Evolutionary conservation across 2,113 vertebrate genomes (phyloP), one percentile per base, ranked within the genome.

Genomic region (Dissostichus mawsoni): DNA sequence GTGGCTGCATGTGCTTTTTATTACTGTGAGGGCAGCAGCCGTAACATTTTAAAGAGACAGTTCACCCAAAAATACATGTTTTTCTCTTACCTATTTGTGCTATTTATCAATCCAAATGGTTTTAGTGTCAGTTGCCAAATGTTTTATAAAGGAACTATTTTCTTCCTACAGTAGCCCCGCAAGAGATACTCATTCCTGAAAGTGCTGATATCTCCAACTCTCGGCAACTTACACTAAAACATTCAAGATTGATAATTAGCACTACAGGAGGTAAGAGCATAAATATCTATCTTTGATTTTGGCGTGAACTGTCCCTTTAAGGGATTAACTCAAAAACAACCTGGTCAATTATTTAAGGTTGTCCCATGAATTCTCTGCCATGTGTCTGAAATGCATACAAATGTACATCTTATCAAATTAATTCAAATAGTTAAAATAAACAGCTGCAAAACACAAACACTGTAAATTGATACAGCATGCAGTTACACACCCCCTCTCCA

Each of bases 381-480:
- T 52, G 9, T 13, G 33, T 41, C 65, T 20, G 29, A 45, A 25
- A 55, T 50, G 52, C 44, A 66, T 5, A 7, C 5, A 68, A n/a
- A 25, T 20, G 45, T 5, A 29, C 5, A 23, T 36, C 68, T 33
- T 41, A 47, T 47, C 1, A 47, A 36, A 36, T 11, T 8, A 12
- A 65, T 67, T 55, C 14, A 56, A 48, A 48, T 58, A 12, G 29
- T 75, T 74, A 66, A 51, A 25, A 69, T 67, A 71, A 48, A 59
- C 44, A 36, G 20, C 53, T 75, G 33, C 53, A 70, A 11, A 41
- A 20, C 17, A 36, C 48, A 70, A 61, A 57, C 66, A 71, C 61
- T 53, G 81, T 73, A 78, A 80, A 77, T 62, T 3, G 71, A 81
- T 58, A 79, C 50, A 81, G 64, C 13, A 11, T 50, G 74, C 59